Evolutionary conservation across 2,797 vertebrate species (phyloP).

Genomic region (Peromyscus aztecus): DNA sequence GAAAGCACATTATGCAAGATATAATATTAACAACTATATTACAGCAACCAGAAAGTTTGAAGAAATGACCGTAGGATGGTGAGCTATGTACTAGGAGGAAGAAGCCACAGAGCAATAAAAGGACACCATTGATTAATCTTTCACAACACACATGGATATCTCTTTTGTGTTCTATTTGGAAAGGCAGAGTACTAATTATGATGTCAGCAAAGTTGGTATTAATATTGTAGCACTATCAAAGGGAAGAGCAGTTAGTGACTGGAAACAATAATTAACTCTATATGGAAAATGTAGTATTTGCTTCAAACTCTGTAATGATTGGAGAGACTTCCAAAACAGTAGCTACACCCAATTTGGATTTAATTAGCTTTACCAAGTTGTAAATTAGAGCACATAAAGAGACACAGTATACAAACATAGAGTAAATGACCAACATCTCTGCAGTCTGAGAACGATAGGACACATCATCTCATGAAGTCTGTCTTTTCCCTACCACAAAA

Average conservation of each 20-base stretch:
- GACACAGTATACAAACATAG: neutral
- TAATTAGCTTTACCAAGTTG: neutral
- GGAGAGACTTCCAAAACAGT: neutral
- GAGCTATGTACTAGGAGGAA: too few species aligned
- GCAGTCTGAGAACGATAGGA: constrained; percentile 63
- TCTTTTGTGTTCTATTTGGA: neutral
- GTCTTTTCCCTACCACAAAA: constrained; percentile 76
- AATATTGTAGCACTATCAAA: neutral
- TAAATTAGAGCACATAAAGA: neutral
- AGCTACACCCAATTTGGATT: neutral
- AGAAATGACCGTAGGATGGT: neutral
- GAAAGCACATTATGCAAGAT: neutral
- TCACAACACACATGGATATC: neutral
- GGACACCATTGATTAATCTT: neutral
- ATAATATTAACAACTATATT: neutral
- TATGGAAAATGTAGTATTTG: neutral
- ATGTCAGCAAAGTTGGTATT: neutral
- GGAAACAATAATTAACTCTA: neutral
- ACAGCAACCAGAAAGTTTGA: neutral
- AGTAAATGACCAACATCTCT: constrained; percentile 4
- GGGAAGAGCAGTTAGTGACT: neutral
- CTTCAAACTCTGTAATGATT: neutral
- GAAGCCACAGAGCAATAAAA: neutral
- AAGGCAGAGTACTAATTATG: neutral
- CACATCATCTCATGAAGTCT: constrained; percentile 61